Base-by-base conservation (phyloP, 2,888 invertebrate genomes). In the Ernsta delagoae region DNA sequence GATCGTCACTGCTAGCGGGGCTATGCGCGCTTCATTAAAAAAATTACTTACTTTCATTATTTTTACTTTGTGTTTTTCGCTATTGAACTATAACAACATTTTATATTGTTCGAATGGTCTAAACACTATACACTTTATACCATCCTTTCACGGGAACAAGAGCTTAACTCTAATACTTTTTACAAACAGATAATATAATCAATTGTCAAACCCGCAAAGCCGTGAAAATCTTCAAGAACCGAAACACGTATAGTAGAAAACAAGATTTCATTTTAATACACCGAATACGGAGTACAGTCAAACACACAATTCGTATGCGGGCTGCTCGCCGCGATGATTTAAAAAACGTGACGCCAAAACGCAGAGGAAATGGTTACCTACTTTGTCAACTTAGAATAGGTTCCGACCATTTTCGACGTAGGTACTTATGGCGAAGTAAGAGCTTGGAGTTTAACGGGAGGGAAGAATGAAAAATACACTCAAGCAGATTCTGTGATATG, bases 271-370 rank as follows among this genome's bases (percentile, higher is more conserved):
- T 61, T 68, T 63, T 59, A 68, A 68, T 65, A 59, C 53, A 7
- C 59, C 8, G 60, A 48, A 41, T 11, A 12, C 50, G 8, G 24
- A n/a, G 31, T 54, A 45, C 63, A 67, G 41, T 64, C 75, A 75
- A 78, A 79, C 59, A 69, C 70, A 71, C 72, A 68, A 80, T 87
- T 80, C 77, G 85, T 84, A 86, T 85, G 85, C 86, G 75, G 74
- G 65, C 68, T 64, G 72, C 74, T 75, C 73, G 70, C 70, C 70
- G 79, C 78, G 80, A 81, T 83, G 83, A 86, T 86, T 86, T 80
- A 81, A 85, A 87, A 86, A 86, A 84, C 85, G 85, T 85, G 87
- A 81, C 82, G 77, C 71, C 74, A 71, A 74, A 79, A 79, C 78
- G 77, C 74, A 74, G 72, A 71, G 75, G 75, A 70, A 74, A 71